These are phyloP conservation scores for Apocrypta bakeri DNA, from an alignment of 1,140 invertebrate genomes.

Conservation along the genomic window DNA sequence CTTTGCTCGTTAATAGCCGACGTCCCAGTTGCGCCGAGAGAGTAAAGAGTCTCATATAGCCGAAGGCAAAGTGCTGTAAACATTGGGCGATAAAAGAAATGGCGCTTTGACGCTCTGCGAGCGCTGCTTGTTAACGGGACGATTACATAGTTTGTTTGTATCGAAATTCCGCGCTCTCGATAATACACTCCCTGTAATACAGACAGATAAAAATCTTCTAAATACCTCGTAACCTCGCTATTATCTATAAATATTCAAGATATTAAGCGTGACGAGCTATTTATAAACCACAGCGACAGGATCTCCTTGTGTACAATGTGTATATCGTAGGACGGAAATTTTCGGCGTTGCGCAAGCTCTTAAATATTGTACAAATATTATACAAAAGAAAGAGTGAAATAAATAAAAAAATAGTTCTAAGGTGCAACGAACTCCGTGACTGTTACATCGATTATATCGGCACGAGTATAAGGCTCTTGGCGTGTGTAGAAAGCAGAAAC, in stretches of 20 bases:
- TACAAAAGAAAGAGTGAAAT: no score
- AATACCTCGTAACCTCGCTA: no score
- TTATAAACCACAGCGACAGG: not conserved
- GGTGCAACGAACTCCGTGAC: slow-evolving; percentile 19
- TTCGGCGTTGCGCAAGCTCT: not conserved
- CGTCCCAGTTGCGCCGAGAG: slow-evolving; percentile 9
- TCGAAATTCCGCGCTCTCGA: not conserved
- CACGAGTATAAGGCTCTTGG: not conserved
- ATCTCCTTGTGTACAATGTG: not conserved
- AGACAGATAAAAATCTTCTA: not conserved
- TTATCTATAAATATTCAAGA: not conserved
- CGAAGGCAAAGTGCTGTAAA: no score
- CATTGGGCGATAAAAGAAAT: no score
- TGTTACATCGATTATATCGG: slow-evolving; percentile 34
- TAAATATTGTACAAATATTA: not conserved
- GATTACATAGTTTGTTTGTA: no score
- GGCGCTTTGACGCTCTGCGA: not conserved
- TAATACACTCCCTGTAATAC: no score
- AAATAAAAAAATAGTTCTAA: not conserved
- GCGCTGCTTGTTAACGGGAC: no score
- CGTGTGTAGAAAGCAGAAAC: slow-evolving; percentile 40
- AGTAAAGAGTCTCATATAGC: not conserved
- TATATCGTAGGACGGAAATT: not conserved
- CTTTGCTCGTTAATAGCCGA: slow-evolving; percentile 11
- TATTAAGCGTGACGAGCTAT: not conserved